Conservation (phyloP, 2,797 vertebrate genomes). For the Xenopus petersii region DNA sequence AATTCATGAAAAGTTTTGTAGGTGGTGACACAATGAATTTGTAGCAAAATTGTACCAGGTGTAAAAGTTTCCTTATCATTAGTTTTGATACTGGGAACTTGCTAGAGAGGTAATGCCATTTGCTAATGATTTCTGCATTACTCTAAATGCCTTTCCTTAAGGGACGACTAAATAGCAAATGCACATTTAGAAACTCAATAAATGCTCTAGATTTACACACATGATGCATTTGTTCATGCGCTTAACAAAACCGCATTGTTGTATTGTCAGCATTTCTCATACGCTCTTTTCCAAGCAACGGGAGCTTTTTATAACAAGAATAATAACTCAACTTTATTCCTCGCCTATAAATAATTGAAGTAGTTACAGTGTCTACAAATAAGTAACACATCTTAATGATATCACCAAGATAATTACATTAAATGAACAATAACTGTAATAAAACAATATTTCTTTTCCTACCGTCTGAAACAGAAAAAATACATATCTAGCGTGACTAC, state of each 20-base stretch:
- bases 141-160: not conserved
- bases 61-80: no score
- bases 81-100: no score
- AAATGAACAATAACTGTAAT: constrained; percentile 1
- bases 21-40: no score
- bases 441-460: not conserved
- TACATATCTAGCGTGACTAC: not conserved
- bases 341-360: not conserved
- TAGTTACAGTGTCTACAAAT: constrained; percentile 2
- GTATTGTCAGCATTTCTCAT: not conserved
- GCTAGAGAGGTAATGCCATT: no score
- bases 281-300: not conserved
- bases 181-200: not conserved
- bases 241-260: not conserved
- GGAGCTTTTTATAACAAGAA: not conserved
- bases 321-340: not conserved
- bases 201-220: not conserved
- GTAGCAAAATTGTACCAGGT: no score
- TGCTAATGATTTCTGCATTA: no score
- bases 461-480: not conserved
- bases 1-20: no score
- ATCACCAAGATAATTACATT: constrained; percentile 17
- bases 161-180: not conserved
- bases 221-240: not conserved
- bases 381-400: constrained; percentile 19